phyloP scores from a whole-genome alignment of 2,888 invertebrate species.

The Pollenia angustigena region DNA sequence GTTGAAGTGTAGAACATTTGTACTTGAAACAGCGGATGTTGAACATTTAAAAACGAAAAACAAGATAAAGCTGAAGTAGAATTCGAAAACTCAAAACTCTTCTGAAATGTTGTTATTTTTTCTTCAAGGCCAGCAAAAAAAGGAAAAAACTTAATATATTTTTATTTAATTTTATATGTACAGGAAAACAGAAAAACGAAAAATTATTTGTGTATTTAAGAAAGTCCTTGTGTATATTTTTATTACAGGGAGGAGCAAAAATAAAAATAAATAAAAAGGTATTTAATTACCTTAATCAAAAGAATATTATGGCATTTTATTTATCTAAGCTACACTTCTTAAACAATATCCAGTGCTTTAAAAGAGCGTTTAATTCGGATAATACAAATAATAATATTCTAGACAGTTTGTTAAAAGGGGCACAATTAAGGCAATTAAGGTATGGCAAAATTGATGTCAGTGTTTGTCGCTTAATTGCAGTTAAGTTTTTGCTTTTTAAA shows the following conservation, averaged over 20 bases:
- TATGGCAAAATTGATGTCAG: too few species aligned
- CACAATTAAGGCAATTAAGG: too few species aligned
- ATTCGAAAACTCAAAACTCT: slow-evolving; percentile 7
- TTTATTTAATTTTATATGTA: background rate
- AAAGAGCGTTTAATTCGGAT: background rate
- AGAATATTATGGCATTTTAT: slow-evolving; percentile 53
- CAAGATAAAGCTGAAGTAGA: background rate
- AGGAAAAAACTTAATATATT: background rate
- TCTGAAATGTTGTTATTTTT: slow-evolving; percentile 13
- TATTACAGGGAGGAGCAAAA: background rate
- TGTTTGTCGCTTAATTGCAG: too few species aligned
- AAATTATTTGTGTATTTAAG: background rate
- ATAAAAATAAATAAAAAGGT: slow-evolving; percentile 15
- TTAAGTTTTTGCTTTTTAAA: too few species aligned
- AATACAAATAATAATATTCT: background rate
- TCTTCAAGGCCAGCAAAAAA: background rate
- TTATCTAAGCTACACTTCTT: background rate
- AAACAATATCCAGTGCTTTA: background rate
- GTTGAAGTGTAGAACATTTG: slow-evolving; percentile 36
- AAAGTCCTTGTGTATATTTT: background rate
- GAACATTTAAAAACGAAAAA: slow-evolving; percentile 36
- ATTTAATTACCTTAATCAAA: slow-evolving; percentile 65
- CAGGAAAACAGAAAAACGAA: background rate
- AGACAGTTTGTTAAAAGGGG: background rate
- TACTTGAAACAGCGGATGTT: slow-evolving; percentile 56